Evolutionary conservation across 2,113 vertebrate species (phyloP).

Genomic region (Aviceda subcristata): DNA sequence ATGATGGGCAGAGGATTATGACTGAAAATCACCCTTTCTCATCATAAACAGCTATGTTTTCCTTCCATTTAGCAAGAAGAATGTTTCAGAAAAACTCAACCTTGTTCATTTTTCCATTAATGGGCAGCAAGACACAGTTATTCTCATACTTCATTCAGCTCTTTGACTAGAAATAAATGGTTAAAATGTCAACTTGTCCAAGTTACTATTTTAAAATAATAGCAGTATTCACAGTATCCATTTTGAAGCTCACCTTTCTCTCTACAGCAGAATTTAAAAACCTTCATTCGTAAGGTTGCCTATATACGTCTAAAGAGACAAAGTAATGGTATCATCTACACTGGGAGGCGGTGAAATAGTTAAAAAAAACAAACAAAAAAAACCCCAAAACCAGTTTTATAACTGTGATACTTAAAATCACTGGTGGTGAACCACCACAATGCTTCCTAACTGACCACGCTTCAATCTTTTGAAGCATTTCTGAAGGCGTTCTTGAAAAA

Average conservation of each 20-base stretch:
- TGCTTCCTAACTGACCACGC: not conserved
- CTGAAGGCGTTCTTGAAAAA: not conserved
- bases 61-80: not conserved
- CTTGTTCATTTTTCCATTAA: not conserved
- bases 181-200: not conserved
- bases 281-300: not conserved
- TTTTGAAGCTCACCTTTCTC: not conserved
- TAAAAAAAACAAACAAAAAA: not conserved
- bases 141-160: not conserved
- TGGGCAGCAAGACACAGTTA: not conserved
- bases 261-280: not conserved
- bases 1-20: not conserved
- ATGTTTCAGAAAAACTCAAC: not conserved
- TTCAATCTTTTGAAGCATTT: not conserved
- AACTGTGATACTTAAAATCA: not conserved
- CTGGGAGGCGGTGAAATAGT: not conserved
- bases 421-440: not conserved
- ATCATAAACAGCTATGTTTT: not conserved
- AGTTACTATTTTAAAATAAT: not conserved
- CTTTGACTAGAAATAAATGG: not conserved
- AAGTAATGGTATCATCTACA: not conserved
- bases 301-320: not conserved
- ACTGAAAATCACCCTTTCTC: not conserved
- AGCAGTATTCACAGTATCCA: not conserved
- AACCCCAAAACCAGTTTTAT: not conserved